A percentile compares a stretch with the other conserved stretches of the same genome.
phyloP scores from a whole-genome alignment of 1,140 invertebrate genomes.

The Ceratoteleas bidentatus region DNA sequence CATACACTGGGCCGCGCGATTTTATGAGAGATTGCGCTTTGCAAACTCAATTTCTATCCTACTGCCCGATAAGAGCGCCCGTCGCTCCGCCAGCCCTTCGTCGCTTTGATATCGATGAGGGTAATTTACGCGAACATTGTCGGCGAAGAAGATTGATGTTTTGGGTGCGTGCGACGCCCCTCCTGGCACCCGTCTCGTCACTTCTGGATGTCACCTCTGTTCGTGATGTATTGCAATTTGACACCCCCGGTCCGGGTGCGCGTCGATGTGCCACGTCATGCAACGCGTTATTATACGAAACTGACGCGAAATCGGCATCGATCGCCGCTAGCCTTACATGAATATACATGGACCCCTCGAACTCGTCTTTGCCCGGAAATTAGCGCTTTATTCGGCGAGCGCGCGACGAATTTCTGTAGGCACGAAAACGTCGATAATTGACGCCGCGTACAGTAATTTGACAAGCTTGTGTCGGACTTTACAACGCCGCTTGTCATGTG shows the following conservation, averaged over 20 bases:
- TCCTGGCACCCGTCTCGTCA: conserved; percentile 15
- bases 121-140: conserved; percentile 80
- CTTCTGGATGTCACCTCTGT: conserved; percentile 54
- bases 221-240: conserved; percentile 77
- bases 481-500: conserved; percentile 32
- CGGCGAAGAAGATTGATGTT: conserved; percentile 80
- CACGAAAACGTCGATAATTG: conserved; percentile 54
- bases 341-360: conserved; percentile 38
- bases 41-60: conserved; percentile 75
- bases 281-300: conserved; percentile 66
- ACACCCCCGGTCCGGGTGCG: conserved; percentile 67
- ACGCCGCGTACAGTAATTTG: conserved; percentile 39
- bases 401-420: conserved; percentile 36
- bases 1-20: conserved; percentile 51
- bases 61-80: conserved; percentile 71
- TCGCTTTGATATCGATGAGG: conserved; percentile 80
- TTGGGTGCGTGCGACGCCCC: conserved; percentile 71
- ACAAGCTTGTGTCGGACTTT: conserved; percentile 27
- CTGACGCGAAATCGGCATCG: conserved; percentile 55
- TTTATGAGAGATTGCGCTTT: conserved; percentile 69
- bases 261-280: conserved; percentile 72
- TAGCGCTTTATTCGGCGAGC: conserved; percentile 44
- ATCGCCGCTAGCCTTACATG: conserved; percentile 43
- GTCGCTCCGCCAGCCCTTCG: conserved; percentile 62
- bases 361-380: conserved; percentile 42